Base-by-base conservation (phyloP, 2,888 invertebrate genomes). In the Cordilura impudica region DNA sequence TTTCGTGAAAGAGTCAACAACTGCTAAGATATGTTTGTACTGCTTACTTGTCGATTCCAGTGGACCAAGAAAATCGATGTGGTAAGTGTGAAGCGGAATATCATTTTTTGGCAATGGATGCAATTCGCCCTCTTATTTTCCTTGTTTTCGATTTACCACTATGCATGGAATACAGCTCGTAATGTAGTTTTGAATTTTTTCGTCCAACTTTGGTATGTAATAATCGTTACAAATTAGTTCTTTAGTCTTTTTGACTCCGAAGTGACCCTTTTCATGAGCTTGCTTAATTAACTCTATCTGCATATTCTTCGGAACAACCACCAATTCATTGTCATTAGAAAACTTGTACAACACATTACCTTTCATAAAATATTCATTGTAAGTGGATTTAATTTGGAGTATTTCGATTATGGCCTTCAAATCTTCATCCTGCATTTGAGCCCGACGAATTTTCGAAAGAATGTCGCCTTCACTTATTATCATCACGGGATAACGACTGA, bases 141-240 rank as follows among this genome's bases (percentile, higher is more conserved):
- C 78, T 47, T 8, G 53, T 54, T 78, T 73, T 7, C 43, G 10
- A 16, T 73, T 73, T 2, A 8, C 31, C 1, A 78, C 7, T 4
- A 71, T 66, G 23, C 78, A 78, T 3, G 53, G 60, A 4, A 74
- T 49, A 18, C 78, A 74, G 18, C 23, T 53, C 8, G 43, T 2
- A 12, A 74, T 66, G n/a, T 58, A 21, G 8, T 54, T 56, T 14
- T 66, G 35, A 18, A 78, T 78, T 14, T 78, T 72, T 31, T 73
- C 54, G 4, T 75, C 53, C 8, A 75, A 3, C 7, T 75, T 63
- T 49, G 72, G 45, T 53, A 75, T 79, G 49, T 39, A 75, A 19
- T 51, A 67, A 8, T 58, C 43, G 23, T 51, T 43, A 19, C 19
- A 14, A 12, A 76, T 23, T 18, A 73, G 19, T 12, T 72, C 72